Percentiles rank a stretch among this genome's conserved stretches.
Conservation (phyloP, 1,140 invertebrate genomes). For the Rhagoletis zephyria region DNA sequence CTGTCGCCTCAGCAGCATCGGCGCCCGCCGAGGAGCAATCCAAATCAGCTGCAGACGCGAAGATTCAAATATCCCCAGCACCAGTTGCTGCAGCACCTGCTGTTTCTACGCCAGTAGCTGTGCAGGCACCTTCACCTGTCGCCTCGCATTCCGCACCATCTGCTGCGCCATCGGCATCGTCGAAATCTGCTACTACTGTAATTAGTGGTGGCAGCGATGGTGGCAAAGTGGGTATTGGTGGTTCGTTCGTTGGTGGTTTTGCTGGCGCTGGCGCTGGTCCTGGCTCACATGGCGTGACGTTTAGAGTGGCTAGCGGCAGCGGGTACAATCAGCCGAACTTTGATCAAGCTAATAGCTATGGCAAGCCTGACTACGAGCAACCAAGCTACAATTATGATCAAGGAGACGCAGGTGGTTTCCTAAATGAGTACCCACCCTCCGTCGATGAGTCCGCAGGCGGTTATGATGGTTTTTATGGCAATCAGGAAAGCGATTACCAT, state of each 20-base stretch:
- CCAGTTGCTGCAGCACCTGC: slow-evolving; percentile 50
- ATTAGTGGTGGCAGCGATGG: neutral
- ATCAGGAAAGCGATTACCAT: slow-evolving; percentile 56
- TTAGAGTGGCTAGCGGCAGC: slow-evolving; percentile 47
- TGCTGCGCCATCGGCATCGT: neutral
- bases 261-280: neutral
- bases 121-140: slow-evolving; percentile 36
- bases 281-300: neutral
- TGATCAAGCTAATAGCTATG: slow-evolving; percentile 62
- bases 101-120: slow-evolving; percentile 15
- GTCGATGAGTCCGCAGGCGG: slow-evolving; percentile 58
- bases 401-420: slow-evolving; percentile 60
- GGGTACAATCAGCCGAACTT: slow-evolving; percentile 59
- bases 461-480: slow-evolving; percentile 60
- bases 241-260: slow-evolving; percentile 1
- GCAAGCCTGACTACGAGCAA: slow-evolving; percentile 64
- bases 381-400: slow-evolving; percentile 64
- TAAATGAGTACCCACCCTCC: slow-evolving; percentile 67
- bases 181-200: neutral
- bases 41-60: slow-evolving; percentile 61
- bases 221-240: neutral
- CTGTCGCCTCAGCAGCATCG: slow-evolving; percentile 22
- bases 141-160: slow-evolving; percentile 48
- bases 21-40: slow-evolving; percentile 33
- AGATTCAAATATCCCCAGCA: slow-evolving; percentile 60